Conservation (phyloP, 1,140 invertebrate species). For the Drosophila subpulchrella region DNA sequence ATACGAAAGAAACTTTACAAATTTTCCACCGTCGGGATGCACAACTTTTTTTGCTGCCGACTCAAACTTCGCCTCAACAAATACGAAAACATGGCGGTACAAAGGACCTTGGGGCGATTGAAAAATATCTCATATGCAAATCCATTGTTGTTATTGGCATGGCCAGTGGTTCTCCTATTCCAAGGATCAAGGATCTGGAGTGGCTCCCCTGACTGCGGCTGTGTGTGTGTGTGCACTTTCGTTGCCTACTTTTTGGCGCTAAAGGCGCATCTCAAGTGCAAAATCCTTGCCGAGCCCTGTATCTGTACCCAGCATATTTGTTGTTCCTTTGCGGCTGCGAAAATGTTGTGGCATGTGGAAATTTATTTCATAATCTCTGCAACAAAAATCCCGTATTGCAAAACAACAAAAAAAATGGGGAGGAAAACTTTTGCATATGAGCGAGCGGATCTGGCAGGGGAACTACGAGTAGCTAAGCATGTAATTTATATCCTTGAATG, state of each 20-base stretch:
- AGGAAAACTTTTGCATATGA: constrained; percentile 44
- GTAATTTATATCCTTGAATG: constrained; percentile 55
- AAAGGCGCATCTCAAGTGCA: constrained; percentile 68
- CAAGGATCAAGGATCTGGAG: constrained; percentile 15
- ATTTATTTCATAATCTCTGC: constrained; percentile 76
- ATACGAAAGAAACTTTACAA: constrained; percentile 61
- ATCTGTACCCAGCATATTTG: constrained; percentile 43
- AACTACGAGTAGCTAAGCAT: constrained; percentile 53
- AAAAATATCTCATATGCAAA: constrained; percentile 79
- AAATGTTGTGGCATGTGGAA: constrained; percentile 79
- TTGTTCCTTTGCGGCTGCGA: constrained; percentile 56
- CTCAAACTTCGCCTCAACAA: constrained; percentile 53
- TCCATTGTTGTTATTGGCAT: constrained; percentile 49
- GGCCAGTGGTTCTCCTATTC: constrained; percentile 36
- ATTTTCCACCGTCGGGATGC: constrained; percentile 42
- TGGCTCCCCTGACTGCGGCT: constrained; percentile 8
- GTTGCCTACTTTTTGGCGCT: constrained; percentile 59
- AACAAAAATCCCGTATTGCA: constrained; percentile 21
- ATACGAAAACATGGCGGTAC: constrained; percentile 56
- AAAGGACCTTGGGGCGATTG: constrained; percentile 63
- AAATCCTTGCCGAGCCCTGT: constrained; percentile 28
- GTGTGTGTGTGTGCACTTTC: constrained; percentile 26
- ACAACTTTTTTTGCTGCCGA: constrained; percentile 55
- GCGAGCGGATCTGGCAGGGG: constrained; percentile 2
- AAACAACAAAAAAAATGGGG: constrained; percentile 9